Evolutionary conservation across 2,888 invertebrate genomes (phyloP), one percentile per base, ranked within the genome.

Genomic region (Rhamnusium bicolor): DNA sequence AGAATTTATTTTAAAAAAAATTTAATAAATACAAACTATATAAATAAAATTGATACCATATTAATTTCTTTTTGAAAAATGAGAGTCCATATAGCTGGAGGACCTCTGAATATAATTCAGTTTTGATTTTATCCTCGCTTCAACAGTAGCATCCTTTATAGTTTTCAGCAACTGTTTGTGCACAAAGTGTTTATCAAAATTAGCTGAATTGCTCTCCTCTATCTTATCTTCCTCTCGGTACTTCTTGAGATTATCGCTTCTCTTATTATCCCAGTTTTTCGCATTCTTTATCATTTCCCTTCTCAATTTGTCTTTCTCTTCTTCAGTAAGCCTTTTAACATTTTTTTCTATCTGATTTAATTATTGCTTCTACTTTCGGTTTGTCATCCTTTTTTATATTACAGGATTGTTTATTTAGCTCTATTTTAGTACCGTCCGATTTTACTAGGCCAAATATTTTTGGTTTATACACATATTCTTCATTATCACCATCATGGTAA

Each of bases 61-160:
- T 51, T 51, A 51, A 19, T 51, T 51, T 8, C 83, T 79, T 70
- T 79, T 83, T 5, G 95, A 95, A 89, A n/a, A 98, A 88, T 96
- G 93, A 74, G 92, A 91, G 81, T 96, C 93, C 95, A 98, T 96
- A 62, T 95, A 93, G 21, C 90, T 89, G 18, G 91, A 91, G 2
- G 94, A 94, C 71, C 97, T 91, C 86, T 98, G 98, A 78, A 98
- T 95, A 83, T 96, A 95, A 87, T 97, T 95, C 53, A 95, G 92
- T 85, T 97, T 98, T 12, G 97, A 92, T 84, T 94, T 95, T 62
- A 98, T 93, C 79, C 98, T 91, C 75, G 93, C 92, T 84, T 96
- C 96, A 0, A 98, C 93, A 8, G 94, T 93, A 69, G 92, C 92
- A 19, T 90, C 91, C 78, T 92, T 90, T 0, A 93, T 92, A 66